Evolutionary conservation across 2,797 vertebrate genomes (phyloP), one percentile per base, ranked within the genome.

Genomic region (Trichosurus vulpecula): DNA sequence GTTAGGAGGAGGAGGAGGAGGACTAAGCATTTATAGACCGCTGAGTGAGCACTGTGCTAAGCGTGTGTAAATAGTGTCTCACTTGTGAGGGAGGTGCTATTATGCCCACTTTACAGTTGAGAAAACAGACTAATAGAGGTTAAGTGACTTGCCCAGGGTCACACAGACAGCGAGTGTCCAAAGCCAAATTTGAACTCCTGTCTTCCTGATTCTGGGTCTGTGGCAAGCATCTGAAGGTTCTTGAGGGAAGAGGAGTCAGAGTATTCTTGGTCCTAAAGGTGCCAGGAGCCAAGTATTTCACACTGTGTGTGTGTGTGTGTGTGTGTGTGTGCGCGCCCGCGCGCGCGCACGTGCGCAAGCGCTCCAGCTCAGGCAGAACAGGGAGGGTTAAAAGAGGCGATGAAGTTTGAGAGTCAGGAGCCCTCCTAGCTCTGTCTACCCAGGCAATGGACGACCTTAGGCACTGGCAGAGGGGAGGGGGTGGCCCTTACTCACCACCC

Each of bases 401-500:
- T 11, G 30, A 29, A 29, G 29, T 57, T 30, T 30, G 6, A 57
- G 30, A 30, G 9, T 57, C 29, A 29, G 29, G 56, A 57, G 29
- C 1, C 55, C 22, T 27, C 56, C 27, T 9, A 8, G 29, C 29
- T 12, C 58, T 61, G 31, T 35, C 31, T 11, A 31, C 35, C 1
- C 16, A 61, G 35, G 14, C 12, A 66, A n/a, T 35, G 35, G 35
- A 4, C 35, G 16, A 2, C 61, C 35, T 14, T 58, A 61, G 35
- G 61, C 16, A 6, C 14, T 16, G 14, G 13, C 35, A 12, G 35
- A 6, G 61, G 14, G 31, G 58, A 61, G 58, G 31, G 2, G 4
- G 0, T 14, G 2, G 11, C 58, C 13, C 30, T 31, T 13, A 4
- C 31, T 1, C 12, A 13, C 3, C 56, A n/a, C 6, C 0, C 19